phyloP scores from a whole-genome alignment of 2,888 invertebrate genomes.

The Brachylomia viminalis region DNA sequence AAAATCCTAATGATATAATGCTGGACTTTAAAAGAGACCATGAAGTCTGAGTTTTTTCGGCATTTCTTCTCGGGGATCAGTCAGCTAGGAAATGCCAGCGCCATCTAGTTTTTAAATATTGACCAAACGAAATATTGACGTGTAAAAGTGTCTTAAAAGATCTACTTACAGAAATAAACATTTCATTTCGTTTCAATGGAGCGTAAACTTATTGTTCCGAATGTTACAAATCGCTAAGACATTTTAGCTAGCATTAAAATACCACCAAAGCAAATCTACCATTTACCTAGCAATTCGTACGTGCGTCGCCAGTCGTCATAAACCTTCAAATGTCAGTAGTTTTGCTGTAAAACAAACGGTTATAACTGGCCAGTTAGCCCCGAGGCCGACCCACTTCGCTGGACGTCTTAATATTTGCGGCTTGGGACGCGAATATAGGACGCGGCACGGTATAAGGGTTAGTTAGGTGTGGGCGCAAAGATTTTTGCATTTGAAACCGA shows the following conservation, averaged over 20 bases:
- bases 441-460: constrained; percentile 33
- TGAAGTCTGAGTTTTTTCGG: no score
- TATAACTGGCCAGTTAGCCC: constrained; percentile 57
- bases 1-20: no score
- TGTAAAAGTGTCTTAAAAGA: no score
- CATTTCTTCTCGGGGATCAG: no score
- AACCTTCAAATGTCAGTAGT: constrained; percentile 62
- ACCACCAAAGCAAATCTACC: constrained; percentile 10
- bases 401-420: constrained; percentile 54
- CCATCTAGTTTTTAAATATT: no score
- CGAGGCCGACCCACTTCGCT: constrained; percentile 55
- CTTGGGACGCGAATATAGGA: constrained; percentile 40
- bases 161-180: no score
- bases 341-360: constrained; percentile 58
- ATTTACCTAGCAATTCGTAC: constrained; percentile 33
- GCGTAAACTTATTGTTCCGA: not conserved
- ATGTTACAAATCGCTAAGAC: constrained; percentile 2
- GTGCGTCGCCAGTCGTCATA: constrained; percentile 42
- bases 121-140: no score
- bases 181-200: no score
- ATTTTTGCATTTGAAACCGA: constrained; percentile 2
- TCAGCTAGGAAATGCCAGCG: no score
- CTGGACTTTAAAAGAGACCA: no score
- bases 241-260: constrained; percentile 21
- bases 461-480: not conserved